Conservation (phyloP, 2,113 vertebrate genomes). For the Panurus biarmicus region DNA sequence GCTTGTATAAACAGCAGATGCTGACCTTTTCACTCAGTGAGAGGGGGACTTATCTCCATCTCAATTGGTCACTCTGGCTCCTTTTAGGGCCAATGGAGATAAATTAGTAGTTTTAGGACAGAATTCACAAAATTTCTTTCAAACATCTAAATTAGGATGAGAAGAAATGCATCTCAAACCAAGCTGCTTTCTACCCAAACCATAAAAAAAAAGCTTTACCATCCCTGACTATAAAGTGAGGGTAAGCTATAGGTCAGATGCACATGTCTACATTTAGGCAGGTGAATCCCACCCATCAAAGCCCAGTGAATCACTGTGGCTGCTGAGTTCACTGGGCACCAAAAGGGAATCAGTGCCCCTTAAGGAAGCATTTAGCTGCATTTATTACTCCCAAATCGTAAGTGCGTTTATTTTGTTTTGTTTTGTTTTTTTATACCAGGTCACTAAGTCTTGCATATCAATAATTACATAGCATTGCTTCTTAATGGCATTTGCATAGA, state of each 20-base stretch:
- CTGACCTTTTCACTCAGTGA: background rate
- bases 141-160: background rate
- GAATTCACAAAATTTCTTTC: background rate
- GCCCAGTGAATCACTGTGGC: background rate
- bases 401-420: background rate
- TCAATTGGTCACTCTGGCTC: background rate
- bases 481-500: background rate
- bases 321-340: background rate
- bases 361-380: background rate
- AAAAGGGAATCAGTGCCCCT: background rate
- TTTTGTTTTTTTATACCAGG: background rate
- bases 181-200: background rate
- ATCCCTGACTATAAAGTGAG: background rate
- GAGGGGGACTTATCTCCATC: background rate
- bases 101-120: background rate
- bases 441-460: background rate
- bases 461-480: background rate
- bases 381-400: background rate
- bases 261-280: background rate
- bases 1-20: background rate
- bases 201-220: background rate
- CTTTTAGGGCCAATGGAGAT: background rate
- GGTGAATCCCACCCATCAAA: background rate
- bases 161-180: background rate
- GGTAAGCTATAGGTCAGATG: background rate